phyloP scores from a whole-genome alignment of 2,888 invertebrate species.

The Tetragonisca angustula region DNA sequence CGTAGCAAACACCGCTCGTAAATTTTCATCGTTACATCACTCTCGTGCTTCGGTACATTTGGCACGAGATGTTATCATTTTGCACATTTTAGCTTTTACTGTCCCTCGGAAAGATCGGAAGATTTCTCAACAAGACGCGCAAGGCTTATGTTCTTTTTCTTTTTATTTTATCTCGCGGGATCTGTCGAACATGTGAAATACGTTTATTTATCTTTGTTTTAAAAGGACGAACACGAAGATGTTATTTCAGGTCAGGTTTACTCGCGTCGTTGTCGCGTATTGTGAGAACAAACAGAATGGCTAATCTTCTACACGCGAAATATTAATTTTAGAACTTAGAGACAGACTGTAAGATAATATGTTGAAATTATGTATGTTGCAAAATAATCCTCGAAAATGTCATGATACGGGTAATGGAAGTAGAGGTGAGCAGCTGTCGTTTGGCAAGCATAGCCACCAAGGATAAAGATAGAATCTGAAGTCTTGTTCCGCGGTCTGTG shows the following conservation, averaged over 20 bases:
- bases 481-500: constrained; percentile 59
- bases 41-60: constrained; percentile 39
- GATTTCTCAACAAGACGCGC: neutral
- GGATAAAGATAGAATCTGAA: constrained; percentile 74
- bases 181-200: neutral
- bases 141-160: neutral
- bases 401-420: constrained; percentile 70
- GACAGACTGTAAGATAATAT: constrained; percentile 30
- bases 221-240: neutral
- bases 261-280: neutral
- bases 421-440: constrained; percentile 71
- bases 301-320: constrained; percentile 3
- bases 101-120: neutral
- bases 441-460: constrained; percentile 71
- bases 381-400: constrained; percentile 60
- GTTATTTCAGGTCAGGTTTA: neutral
- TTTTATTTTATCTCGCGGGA: neutral
- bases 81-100: constrained; percentile 22
- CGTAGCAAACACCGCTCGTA: constrained; percentile 14
- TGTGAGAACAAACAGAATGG: neutral
- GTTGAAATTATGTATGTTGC: constrained; percentile 44
- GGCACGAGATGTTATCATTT: constrained; percentile 50
- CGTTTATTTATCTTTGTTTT: neutral
- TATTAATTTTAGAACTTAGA: constrained; percentile 19
- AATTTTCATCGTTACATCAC: constrained; percentile 61